Conservation (phyloP, 2,113 vertebrate genomes). For the Odontesthes bonariensis region DNA sequence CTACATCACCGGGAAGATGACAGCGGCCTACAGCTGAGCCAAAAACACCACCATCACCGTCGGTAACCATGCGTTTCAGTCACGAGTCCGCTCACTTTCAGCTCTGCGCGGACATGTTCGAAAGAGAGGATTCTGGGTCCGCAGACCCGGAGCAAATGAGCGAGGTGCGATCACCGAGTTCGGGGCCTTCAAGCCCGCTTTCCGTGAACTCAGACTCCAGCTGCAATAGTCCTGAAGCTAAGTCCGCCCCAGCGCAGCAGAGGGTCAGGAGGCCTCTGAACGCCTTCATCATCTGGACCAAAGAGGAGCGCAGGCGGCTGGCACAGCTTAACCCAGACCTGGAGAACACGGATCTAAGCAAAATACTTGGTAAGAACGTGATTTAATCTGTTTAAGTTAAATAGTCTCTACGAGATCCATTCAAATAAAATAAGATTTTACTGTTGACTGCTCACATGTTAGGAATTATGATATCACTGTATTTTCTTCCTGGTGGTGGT, state of each 20-base stretch:
- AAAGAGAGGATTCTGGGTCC: constrained; percentile 41
- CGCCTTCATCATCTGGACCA: constrained; percentile 89
- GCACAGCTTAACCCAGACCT: constrained; percentile 84
- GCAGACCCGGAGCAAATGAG: constrained; percentile 42
- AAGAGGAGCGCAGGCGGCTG: constrained; percentile 84
- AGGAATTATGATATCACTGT: background rate
- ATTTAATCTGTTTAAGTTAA: background rate
- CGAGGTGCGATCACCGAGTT: constrained; percentile 57
- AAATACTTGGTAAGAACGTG: constrained; percentile 83
- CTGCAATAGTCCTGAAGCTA: constrained; percentile 86
- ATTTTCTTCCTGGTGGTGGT: background rate
- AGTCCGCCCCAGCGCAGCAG: constrained; percentile 69
- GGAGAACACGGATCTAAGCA: constrained; percentile 87
- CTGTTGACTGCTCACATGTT: background rate
- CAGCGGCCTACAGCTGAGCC: constrained; percentile 31
- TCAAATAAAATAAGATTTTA: no score
- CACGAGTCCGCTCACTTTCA: constrained; percentile 53
- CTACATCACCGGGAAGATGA: constrained; percentile 46
- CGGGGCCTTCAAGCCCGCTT: constrained; percentile 74
- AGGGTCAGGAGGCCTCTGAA: constrained; percentile 85
- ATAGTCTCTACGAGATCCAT: background rate
- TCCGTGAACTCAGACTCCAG: constrained; percentile 81
- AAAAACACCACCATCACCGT: background rate
- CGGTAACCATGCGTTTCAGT: constrained; percentile 71
- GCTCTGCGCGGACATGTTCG: constrained; percentile 41